Evolutionary conservation across 1,140 invertebrate species (phyloP).

Genomic region (Zaprionus vittiger): DNA sequence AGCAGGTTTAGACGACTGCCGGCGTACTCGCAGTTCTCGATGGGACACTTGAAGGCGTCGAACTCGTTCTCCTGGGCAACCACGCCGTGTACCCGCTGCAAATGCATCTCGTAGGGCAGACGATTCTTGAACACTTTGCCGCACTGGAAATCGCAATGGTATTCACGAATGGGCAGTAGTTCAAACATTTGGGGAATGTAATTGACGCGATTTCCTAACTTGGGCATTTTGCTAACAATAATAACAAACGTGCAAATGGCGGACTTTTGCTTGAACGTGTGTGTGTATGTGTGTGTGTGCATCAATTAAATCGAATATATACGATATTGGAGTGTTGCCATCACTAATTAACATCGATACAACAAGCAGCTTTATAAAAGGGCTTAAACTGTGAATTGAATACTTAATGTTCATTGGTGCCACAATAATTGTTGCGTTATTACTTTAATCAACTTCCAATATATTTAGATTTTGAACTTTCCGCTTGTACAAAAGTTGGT

Average conservation of each 20-base stretch:
- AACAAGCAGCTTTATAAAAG: neutral
- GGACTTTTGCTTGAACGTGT: neutral
- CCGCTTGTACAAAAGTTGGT: no score
- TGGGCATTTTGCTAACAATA: conserved; percentile 7
- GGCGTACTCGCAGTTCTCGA: neutral
- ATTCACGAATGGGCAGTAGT: conserved; percentile 30
- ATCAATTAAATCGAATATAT: neutral
- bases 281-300: neutral
- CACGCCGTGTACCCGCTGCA: conserved; percentile 19
- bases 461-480: neutral
- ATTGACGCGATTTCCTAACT: neutral
- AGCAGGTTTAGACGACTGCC: conserved; percentile 1
- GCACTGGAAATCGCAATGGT: conserved; percentile 28
- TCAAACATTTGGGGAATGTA: conserved; percentile 17
- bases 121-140: conserved; percentile 41
- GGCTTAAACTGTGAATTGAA: neutral
- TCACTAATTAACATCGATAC: neutral
- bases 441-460: neutral
- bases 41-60: neutral
- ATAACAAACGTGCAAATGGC: neutral
- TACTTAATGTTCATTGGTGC: neutral
- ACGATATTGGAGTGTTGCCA: conserved; percentile 2
- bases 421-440: neutral
- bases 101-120: conserved; percentile 25
- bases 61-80: neutral